Conservation (phyloP, 2,888 invertebrate species). For the Trachelus stipa region DNA sequence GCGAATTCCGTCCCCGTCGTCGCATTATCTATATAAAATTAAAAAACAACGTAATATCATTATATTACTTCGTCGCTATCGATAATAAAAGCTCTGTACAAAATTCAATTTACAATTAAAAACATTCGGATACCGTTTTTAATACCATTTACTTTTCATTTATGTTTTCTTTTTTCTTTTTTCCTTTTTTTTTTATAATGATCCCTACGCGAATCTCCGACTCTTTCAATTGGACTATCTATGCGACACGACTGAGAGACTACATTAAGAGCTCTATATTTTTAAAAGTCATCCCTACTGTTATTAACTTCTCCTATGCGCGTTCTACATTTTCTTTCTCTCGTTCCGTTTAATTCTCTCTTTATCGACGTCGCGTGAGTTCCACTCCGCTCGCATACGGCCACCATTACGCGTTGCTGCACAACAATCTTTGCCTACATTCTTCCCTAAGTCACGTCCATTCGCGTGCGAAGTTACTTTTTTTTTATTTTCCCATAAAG, state of each 20-base stretch:
- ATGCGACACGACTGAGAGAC: slow-evolving; percentile 13
- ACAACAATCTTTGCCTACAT: background rate
- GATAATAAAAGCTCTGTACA: slow-evolving; percentile 66
- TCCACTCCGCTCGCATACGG: slow-evolving; percentile 21
- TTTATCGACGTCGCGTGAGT: slow-evolving; percentile 26
- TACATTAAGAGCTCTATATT: background rate
- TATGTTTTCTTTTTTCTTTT: slow-evolving; percentile 3
- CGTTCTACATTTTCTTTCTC: background rate
- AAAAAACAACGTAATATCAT: slow-evolving; percentile 66
- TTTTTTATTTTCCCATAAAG: slow-evolving; percentile 5
- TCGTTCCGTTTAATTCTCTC: slow-evolving; percentile 29
- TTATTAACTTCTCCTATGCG: background rate
- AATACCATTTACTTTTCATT: slow-evolving; percentile 6
- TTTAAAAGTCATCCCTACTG: background rate
- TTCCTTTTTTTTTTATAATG: slow-evolving; percentile 25
- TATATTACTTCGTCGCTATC: slow-evolving; percentile 64
- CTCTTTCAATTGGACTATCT: slow-evolving; percentile 21
- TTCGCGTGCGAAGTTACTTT: background rate
- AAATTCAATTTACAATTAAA: slow-evolving; percentile 65
- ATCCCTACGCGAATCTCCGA: background rate
- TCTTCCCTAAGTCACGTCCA: background rate
- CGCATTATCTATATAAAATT: slow-evolving; percentile 61
- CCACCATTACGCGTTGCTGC: slow-evolving; percentile 21
- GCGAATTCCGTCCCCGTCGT: background rate
- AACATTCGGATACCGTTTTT: slow-evolving; percentile 57